A percentile compares a stretch with the other conserved stretches of the same genome.
Conservation (phyloP, 2,797 vertebrate species). For the Uromys caudimaculatus region DNA sequence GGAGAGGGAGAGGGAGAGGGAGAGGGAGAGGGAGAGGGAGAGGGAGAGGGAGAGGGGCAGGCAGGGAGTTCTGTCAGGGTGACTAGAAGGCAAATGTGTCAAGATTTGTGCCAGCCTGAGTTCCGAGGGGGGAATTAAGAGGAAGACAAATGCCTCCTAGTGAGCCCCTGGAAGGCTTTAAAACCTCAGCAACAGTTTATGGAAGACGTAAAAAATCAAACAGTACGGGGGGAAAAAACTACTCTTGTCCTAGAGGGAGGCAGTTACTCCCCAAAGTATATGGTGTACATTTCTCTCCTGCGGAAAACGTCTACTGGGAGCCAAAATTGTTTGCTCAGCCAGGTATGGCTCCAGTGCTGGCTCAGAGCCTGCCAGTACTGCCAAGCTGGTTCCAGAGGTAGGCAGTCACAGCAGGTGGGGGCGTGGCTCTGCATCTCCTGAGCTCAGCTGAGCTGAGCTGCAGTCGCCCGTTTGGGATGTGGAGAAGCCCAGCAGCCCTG, state of each 20-base stretch:
- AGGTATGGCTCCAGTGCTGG: not conserved
- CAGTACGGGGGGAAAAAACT: not conserved
- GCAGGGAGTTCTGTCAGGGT: not conserved
- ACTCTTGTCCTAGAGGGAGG: not conserved
- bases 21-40: no score
- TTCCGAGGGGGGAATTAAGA: not conserved
- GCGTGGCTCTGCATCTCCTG: not conserved
- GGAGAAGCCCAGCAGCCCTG: not conserved
- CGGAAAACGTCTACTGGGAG: not conserved
- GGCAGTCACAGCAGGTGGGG: not conserved
- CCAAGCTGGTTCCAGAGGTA: not conserved
- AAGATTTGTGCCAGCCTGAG: not conserved
- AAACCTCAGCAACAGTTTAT: not conserved
- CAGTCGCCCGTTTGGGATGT: not conserved
- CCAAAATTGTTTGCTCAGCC: not conserved
- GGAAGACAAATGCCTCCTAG: not conserved
- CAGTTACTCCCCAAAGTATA: not conserved
- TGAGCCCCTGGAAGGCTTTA: not conserved
- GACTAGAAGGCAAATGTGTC: not conserved
- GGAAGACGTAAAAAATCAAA: not conserved
- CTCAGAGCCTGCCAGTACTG: not conserved
- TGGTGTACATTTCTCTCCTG: not conserved
- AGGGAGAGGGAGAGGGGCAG: not conserved
- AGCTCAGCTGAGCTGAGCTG: no score
- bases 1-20: not conserved